Evolutionary conservation across 2,888 invertebrate genomes (phyloP).

Genomic region (Torymus auratus): DNA sequence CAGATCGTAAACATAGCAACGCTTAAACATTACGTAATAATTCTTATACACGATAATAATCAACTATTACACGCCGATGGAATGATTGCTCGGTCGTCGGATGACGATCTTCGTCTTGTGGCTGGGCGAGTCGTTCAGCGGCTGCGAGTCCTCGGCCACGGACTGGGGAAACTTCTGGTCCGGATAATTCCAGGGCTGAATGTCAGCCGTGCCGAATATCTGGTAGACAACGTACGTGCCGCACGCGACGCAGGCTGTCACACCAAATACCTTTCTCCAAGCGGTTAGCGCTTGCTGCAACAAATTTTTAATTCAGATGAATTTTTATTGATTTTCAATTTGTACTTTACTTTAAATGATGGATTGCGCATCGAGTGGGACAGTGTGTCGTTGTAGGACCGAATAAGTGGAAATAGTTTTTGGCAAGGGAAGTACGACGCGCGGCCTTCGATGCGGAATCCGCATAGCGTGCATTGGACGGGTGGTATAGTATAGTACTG

Average conservation of each 20-base stretch:
- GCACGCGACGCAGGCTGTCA: constrained; percentile 81
- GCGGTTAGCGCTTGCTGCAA: constrained; percentile 76
- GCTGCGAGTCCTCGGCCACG: constrained; percentile 71
- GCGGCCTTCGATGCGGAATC: too few species aligned
- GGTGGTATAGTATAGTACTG: too few species aligned
- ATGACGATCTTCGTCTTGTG: constrained; percentile 50
- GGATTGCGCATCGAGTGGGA: too few species aligned
- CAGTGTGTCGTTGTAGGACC: too few species aligned
- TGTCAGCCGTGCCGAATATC: constrained; percentile 83
- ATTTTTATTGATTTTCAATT: background rate
- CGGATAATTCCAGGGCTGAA: constrained; percentile 79
- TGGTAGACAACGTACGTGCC: constrained; percentile 82
- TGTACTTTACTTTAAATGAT: background rate
- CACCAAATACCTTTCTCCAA: constrained; percentile 83
- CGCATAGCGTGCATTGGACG: too few species aligned
- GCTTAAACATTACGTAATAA: too few species aligned
- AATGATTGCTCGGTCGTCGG: constrained; percentile 52
- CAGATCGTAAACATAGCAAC: too few species aligned
- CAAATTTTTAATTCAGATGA: background rate
- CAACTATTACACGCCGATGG: constrained; percentile 48
- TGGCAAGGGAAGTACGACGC: too few species aligned
- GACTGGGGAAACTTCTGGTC: constrained; percentile 72
- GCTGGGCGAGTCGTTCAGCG: constrained; percentile 69
- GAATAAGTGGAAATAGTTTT: too few species aligned
- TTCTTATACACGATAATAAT: too few species aligned